A percentile compares a stretch with the other conserved stretches of the same genome.
These are phyloP conservation scores for Cheirogaleus major DNA, from an alignment of 2,797 vertebrate species.

Conservation along the genomic window DNA sequence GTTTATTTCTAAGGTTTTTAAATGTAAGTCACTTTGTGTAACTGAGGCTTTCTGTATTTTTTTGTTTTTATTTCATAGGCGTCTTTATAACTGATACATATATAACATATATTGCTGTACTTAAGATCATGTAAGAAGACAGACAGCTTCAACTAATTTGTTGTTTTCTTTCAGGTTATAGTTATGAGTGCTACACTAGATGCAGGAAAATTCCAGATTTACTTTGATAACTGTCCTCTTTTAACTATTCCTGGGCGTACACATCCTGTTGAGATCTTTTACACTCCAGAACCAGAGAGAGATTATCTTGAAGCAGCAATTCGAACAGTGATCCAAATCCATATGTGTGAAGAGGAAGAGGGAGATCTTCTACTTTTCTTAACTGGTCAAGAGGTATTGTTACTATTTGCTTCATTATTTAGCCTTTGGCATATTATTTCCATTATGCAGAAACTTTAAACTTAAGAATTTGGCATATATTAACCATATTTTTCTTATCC, in stretches of 20 bases:
- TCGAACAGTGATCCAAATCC: constrained; percentile 96
- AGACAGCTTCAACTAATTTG: constrained; percentile 3
- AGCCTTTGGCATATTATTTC: background rate
- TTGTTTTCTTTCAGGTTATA: constrained; percentile 90
- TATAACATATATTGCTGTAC: background rate
- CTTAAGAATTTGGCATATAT: background rate
- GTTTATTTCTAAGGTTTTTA: background rate
- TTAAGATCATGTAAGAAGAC: background rate
- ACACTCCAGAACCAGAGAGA: constrained; percentile 96
- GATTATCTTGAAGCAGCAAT: constrained; percentile 98
- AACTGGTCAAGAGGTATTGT: constrained; percentile 95
- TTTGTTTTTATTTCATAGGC: background rate
- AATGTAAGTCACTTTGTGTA: background rate
- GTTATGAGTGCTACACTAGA: constrained; percentile 98
- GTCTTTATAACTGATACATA: background rate
- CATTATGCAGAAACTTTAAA: background rate
- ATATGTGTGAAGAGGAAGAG: constrained; percentile 97
- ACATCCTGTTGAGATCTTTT: constrained; percentile 98
- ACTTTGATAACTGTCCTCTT: constrained; percentile 97
- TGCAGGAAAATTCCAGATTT: constrained; percentile 98
- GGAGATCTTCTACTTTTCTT: constrained; percentile 96
- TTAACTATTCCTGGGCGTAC: constrained; percentile 97
- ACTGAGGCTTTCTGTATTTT: background rate
- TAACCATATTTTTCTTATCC: background rate
- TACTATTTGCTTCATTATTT: background rate